phyloP scores from a whole-genome alignment of 2,797 vertebrate genomes.

The Sebastiscus albofasciatus region DNA sequence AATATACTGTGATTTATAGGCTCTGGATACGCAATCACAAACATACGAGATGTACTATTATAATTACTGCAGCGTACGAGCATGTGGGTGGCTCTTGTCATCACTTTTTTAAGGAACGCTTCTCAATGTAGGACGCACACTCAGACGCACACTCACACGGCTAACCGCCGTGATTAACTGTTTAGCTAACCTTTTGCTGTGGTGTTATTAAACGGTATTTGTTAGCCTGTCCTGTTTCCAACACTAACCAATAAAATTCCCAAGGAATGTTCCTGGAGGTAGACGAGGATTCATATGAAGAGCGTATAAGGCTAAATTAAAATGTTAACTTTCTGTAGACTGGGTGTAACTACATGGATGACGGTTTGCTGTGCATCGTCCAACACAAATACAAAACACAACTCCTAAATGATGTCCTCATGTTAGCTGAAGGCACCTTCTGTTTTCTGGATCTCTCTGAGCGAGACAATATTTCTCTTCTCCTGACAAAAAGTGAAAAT shows the following conservation, averaged over 20 bases:
- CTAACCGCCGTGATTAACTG: slow-evolving; percentile 18
- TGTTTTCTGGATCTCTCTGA: slow-evolving; percentile 28
- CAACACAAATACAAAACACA: slow-evolving; percentile 50
- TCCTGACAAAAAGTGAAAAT: slow-evolving; percentile 50
- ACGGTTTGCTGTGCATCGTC: slow-evolving; percentile 15
- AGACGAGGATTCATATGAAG: background rate
- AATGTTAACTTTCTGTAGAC: background rate
- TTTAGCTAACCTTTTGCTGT: slow-evolving; percentile 22
- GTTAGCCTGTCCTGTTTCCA: slow-evolving; percentile 27
- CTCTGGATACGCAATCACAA: background rate
- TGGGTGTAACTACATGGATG: slow-evolving; percentile 21
- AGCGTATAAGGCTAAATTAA: background rate
- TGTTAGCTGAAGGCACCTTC: slow-evolving; percentile 27
- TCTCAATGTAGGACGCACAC: slow-evolving; percentile 3
- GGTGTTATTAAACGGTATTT: slow-evolving; percentile 22
- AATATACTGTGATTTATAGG: background rate
- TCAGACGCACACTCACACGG: background rate
- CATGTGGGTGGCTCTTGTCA: slow-evolving; percentile 24
- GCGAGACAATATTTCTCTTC: slow-evolving; percentile 19
- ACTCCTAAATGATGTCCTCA: slow-evolving; percentile 19
- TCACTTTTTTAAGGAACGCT: slow-evolving; percentile 26
- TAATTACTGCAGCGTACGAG: background rate
- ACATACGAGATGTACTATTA: background rate
- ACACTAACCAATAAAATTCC: background rate
- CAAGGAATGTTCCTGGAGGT: background rate